Base-by-base conservation (phyloP, 2,888 invertebrate genomes). In the Rhagophthalmus giganteus region DNA sequence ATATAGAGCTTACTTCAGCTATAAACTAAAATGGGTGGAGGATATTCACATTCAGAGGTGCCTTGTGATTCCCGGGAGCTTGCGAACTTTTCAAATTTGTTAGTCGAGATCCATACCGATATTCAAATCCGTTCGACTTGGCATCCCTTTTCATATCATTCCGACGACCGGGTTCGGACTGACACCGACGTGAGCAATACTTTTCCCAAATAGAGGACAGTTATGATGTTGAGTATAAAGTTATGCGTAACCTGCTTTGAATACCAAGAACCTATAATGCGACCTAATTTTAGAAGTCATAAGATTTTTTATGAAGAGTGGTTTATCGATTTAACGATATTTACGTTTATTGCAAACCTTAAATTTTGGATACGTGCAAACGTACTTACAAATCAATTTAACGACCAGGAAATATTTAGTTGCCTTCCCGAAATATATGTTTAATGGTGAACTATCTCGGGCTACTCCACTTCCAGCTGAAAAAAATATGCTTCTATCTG, bases 1-100 rank as follows among this genome's bases (percentile, higher is more conserved):
- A 70, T 70, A 69, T 67, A 68, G 66, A 61, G 63, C 62, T 56
- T 64, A 63, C 60, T 63, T 62, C 60, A 60, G 63, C 68, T 60
- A 67, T 70, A 70, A 70, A 70, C 66, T 68, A 67, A 70, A 70
- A 70, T 69, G 67, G 68, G 64, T 67, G 65, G 63, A 58, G 57
- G 61, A 64, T 65, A 66, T 65, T 63, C 60, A 56, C 63, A 63
- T 69, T 65, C 65, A 57, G 54, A 66, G 67, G 64, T 64, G 62
- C 63, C 62, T 57, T 61, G 60, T 58, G 65, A 66, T 68, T 65
- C 69, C 63, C 52, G 67, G 69, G 68, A 64, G 57, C 55, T 59
- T 53, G 54, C 45, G 52, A 63, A 60, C 57, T 63, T 66, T 66
- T 58, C 47, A 49, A 49, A 49, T 54, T 54, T 54, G 54, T 54